phyloP scores from a whole-genome alignment of 2,797 vertebrate species.

The Echiichthys vipera region DNA sequence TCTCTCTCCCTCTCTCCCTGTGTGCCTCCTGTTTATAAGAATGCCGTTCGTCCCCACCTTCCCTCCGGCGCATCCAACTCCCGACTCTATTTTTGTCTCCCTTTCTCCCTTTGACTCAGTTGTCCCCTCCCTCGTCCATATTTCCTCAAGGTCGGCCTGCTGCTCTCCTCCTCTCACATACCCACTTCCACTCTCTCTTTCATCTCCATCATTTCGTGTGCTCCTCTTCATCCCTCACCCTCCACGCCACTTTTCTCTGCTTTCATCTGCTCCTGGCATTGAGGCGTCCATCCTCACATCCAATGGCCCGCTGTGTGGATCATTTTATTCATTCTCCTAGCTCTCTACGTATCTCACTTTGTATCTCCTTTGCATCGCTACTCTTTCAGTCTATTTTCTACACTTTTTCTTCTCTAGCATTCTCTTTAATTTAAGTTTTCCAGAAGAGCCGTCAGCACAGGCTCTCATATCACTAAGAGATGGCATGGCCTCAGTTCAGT shows the following conservation, averaged over 20 bases:
- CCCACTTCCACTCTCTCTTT: too few species aligned
- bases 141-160: slow-evolving; percentile 49
- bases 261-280: slow-evolving; percentile 59
- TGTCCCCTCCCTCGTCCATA: neutral
- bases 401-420: neutral
- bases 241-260: slow-evolving; percentile 36
- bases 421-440: slow-evolving; percentile 1
- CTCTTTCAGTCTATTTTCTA: slow-evolving; percentile 13
- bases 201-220: slow-evolving; percentile 50
- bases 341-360: too few species aligned
- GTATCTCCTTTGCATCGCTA: slow-evolving; percentile 1
- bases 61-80: slow-evolving; percentile 36
- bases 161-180: neutral
- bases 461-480: slow-evolving; percentile 13
- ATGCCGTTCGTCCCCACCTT: slow-evolving; percentile 26
- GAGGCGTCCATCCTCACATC: slow-evolving; percentile 23
- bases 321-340: too few species aligned
- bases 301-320: too few species aligned
- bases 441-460: slow-evolving; percentile 34
- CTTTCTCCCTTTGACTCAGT: neutral
- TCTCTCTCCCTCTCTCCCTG: neutral
- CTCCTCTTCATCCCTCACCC: slow-evolving; percentile 49
- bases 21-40: neutral
- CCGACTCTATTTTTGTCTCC: neutral
- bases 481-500: neutral